A percentile compares a stretch with the other conserved stretches of the same genome.
These are phyloP conservation scores for Leptosomus discolor DNA, from an alignment of 2,113 vertebrate genomes.

Conservation along the genomic window DNA sequence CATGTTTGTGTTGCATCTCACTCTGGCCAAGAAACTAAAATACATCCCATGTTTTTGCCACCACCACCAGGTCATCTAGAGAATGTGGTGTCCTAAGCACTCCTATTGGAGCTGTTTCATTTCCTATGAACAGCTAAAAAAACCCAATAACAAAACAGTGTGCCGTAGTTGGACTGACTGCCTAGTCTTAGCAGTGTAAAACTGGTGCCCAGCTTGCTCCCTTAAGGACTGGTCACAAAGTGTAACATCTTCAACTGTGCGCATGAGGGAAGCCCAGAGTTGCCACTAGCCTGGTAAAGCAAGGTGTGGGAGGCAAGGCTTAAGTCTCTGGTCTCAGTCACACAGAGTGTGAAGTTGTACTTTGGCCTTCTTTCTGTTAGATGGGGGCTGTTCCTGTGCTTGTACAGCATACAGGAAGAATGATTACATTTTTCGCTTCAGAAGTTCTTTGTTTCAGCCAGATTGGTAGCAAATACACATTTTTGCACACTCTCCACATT, in stretches of 20 bases:
- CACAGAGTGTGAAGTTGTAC: neutral
- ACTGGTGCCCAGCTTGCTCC: neutral
- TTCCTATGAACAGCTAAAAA: neutral
- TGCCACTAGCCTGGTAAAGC: neutral
- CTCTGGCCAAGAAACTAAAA: neutral
- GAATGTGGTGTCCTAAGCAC: neutral
- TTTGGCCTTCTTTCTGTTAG: neutral
- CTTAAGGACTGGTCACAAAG: neutral
- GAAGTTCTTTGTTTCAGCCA: neutral
- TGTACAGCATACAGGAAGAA: neutral
- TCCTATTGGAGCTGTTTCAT: neutral
- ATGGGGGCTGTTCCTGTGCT: neutral
- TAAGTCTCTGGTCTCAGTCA: neutral
- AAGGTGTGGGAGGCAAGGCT: neutral
- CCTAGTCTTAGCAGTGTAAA: neutral
- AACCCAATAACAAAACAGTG: accelerated
- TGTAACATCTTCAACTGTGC: neutral
- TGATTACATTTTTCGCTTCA: neutral
- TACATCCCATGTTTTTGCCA: neutral
- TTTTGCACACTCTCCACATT: neutral
- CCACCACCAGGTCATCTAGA: neutral
- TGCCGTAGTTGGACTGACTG: neutral
- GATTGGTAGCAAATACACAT: neutral
- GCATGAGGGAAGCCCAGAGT: neutral
- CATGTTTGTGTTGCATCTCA: neutral